phyloP scores from a whole-genome alignment of 2,113 vertebrate genomes.

The Rana temporaria region DNA sequence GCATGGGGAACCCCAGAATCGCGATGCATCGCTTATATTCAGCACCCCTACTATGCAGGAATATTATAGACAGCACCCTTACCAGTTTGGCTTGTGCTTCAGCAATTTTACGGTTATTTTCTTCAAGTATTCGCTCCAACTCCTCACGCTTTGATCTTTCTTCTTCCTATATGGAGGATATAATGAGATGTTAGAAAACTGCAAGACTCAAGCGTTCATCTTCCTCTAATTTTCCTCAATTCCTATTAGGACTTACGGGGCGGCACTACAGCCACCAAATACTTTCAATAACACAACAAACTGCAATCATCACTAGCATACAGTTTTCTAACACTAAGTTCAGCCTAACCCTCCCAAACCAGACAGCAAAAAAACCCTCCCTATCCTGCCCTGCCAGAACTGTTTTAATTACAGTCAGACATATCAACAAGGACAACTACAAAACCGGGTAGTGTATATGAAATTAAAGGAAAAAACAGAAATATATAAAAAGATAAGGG shows the following conservation, averaged over 20 bases:
- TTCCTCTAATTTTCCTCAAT: conserved; percentile 80
- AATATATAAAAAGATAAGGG: conserved; percentile 91
- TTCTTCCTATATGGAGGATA: conserved; percentile 98
- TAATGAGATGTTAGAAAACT: conserved; percentile 85
- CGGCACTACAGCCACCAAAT: conserved; percentile 78
- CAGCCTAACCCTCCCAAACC: conserved; percentile 82
- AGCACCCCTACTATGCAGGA: too few relatives aligned
- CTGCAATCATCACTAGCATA: conserved; percentile 74
- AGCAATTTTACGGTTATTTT: conserved; percentile 99
- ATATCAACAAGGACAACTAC: conserved; percentile 89
- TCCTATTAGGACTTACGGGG: conserved; percentile 78
- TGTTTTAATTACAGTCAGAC: conserved; percentile 75
- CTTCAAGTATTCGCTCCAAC: conserved; percentile 98
- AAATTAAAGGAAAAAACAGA: conserved; percentile 85
- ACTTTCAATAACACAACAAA: conserved; percentile 73
- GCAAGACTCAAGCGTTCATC: conserved; percentile 66
- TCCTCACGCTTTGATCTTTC: conserved; percentile 98
- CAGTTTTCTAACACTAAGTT: conserved; percentile 76
- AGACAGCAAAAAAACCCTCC: conserved; percentile 88
- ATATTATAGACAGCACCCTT: conserved; percentile 57
- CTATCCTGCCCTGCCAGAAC: conserved; percentile 70
- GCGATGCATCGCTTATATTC: too few relatives aligned
- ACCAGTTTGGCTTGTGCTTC: conserved; percentile 99
- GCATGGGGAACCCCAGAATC: too few relatives aligned
- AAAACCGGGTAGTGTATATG: conserved; percentile 87